Base-by-base conservation (phyloP, 2,888 invertebrate genomes). In the Thereva unica region DNA sequence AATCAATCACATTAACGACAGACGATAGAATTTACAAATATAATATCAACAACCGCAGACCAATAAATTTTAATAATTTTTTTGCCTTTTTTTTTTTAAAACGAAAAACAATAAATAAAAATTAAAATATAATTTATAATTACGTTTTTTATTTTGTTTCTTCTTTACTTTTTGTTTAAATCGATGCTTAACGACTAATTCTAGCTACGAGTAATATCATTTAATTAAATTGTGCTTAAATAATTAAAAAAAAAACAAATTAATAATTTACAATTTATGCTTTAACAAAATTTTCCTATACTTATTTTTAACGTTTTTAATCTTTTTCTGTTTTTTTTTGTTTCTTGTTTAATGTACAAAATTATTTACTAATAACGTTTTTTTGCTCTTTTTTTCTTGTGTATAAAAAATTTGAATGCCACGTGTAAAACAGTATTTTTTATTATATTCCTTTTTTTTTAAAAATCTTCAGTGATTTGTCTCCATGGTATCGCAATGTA, bases 351-450 rank as follows among this genome's bases (percentile, higher is more conserved):
- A 61, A 61, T 40, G 61, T 61, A 61, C 37, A 61, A 61, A 61
- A 61, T 50, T 61, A 61, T 61, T 50, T 61, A 61, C 45, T 40
- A 50, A 50, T 40, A 40, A 23, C 23, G 23, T 23, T 23, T 23
- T 23, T 23, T 23, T 23, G 23, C 23, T 23, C 50, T 50, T 59
- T 61, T 61, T 40, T 61, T 61, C 23, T 61, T 10, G 61, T 50
- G 50, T 61, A 61, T 50, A 61, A 61, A 61, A 61, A 61, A 23
- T 23, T 61, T 61, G 61, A 61, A 61, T 61, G 50, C 61, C 61
- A 50, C 50, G 50, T 59, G 50, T 61, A 61, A 61, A 61, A 40
- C 50, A 61, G 61, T 61, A 59, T 61, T 50, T 61, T 61, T 50
- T 61, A 7, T 35, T 47, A 40, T 50, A 34, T 50, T 50, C 50